These are phyloP conservation scores for Aleiodes alternator DNA, from an alignment of 2,888 invertebrate species.

Conservation along the genomic window DNA sequence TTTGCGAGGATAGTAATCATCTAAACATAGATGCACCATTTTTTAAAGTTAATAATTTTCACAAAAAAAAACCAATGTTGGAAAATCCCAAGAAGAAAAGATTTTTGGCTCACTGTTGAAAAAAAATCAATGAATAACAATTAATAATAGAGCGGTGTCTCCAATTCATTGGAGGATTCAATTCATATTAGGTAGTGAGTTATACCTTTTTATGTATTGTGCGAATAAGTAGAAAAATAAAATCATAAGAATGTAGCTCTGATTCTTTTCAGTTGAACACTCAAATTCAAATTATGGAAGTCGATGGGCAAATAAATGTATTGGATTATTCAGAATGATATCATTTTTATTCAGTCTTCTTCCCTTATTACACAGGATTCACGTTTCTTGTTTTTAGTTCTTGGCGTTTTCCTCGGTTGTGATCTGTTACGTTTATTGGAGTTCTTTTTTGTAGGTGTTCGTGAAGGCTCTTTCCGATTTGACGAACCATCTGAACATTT, in stretches of 20 bases:
- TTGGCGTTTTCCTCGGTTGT: conserved; percentile 1
- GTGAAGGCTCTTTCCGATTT: background rate
- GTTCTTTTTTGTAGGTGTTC: background rate
- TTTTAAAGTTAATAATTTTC: conserved; percentile 24
- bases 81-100: background rate
- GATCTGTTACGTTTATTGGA: conserved; percentile 4
- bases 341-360: background rate
- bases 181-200: conserved; percentile 58
- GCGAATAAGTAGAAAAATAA: conserved; percentile 51
- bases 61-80: conserved; percentile 24
- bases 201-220: conserved; percentile 63
- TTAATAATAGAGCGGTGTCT: conserved; percentile 31
- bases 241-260: conserved; percentile 49
- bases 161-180: conserved; percentile 2
- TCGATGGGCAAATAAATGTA: conserved; percentile 1
- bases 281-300: background rate
- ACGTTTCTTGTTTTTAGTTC: background rate
- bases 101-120: conserved; percentile 33
- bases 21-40: conserved; percentile 29
- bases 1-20: conserved; percentile 60
- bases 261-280: conserved; percentile 45
- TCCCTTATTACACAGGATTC: conserved; percentile 6
- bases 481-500: conserved; percentile 13
- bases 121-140: background rate
- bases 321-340: background rate